Evolutionary conservation across 1,140 invertebrate species (phyloP), one percentile per base, ranked within the genome.

Genomic region (Ceratoteleas bidentatus): DNA sequence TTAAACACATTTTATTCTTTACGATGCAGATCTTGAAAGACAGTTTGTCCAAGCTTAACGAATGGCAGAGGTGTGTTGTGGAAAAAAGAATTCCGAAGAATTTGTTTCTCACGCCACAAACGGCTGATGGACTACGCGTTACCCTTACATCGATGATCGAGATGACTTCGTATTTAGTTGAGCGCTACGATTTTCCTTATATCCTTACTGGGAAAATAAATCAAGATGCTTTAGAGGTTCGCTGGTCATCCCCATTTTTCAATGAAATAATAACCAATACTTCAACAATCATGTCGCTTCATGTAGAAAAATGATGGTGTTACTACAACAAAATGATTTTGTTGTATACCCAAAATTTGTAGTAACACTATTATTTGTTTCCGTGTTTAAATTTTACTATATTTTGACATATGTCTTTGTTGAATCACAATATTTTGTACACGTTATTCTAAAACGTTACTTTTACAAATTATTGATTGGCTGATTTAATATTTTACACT

Each of bases 101-200:
- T 32, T 45, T 65, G 14, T 65, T 65, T 43, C 11, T 65, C 10
- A 65, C 62, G 0, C 34, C 50, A 52, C 45, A 64, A 52, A 64
- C 60, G 6, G 60, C 60, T 16, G 60, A 64, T 38, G 60, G 45
- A 0, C 40, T 64, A 36, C 3, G 60, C 15, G 47, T 64, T 2
- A 64, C 60, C 0, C 16, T 64, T n/a, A 0, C n/a, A 6, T 64
- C 60, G 5, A 52, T 33, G 9, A 64, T 64, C 14, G 24, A 11
- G 0, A 50, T 64, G 2, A 64, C 60, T 0, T 6, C 2, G 0
- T 64, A 64, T 52, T 38, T 64, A 24, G 24, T 38, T 9, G 47
- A 52, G 6, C 47, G 34, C 10, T 64, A 47, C 13, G 32, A 16
- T 1, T 36, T 45, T 50, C 13, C 33, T 33, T 38, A 52, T 8